Evolutionary conservation across 2,113 vertebrate species (phyloP).

Genomic region (Lanius collurio): DNA sequence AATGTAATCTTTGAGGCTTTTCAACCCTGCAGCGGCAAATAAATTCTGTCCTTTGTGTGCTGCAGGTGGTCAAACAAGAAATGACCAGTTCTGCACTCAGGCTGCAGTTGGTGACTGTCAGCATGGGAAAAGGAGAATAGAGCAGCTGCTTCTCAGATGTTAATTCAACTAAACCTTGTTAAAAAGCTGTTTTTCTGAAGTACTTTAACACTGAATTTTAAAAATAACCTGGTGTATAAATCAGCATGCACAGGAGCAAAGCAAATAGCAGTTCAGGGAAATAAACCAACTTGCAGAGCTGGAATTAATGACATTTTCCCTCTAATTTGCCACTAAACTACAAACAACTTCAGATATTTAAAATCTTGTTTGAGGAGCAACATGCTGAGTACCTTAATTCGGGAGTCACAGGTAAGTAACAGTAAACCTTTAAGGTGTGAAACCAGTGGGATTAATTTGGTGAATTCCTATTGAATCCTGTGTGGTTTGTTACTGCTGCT

Average conservation of each 20-base stretch:
- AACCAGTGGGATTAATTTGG: accelerated
- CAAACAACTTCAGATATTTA: not conserved
- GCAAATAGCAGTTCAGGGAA: not conserved
- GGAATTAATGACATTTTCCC: not conserved
- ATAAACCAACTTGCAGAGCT: not conserved
- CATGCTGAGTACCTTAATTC: not conserved
- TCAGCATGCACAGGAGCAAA: not conserved
- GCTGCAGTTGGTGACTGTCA: not conserved
- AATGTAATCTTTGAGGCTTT: not conserved
- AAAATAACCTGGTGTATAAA: not conserved
- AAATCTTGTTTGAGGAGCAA: not conserved
- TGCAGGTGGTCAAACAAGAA: not conserved
- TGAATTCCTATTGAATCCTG: accelerated
- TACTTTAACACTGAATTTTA: not conserved
- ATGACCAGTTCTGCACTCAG: not conserved
- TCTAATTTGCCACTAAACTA: not conserved
- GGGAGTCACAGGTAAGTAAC: not conserved
- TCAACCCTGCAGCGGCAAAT: not conserved
- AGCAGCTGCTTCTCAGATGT: not conserved
- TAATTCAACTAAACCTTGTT: not conserved
- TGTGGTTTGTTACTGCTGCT: not conserved
- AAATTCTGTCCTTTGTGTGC: not conserved
- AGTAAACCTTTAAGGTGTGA: not conserved
- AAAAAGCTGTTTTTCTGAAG: not conserved
- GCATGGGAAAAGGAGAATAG: not conserved